phyloP scores from a whole-genome alignment of 2,113 vertebrate genomes.

The Etheostoma spectabile region DNA sequence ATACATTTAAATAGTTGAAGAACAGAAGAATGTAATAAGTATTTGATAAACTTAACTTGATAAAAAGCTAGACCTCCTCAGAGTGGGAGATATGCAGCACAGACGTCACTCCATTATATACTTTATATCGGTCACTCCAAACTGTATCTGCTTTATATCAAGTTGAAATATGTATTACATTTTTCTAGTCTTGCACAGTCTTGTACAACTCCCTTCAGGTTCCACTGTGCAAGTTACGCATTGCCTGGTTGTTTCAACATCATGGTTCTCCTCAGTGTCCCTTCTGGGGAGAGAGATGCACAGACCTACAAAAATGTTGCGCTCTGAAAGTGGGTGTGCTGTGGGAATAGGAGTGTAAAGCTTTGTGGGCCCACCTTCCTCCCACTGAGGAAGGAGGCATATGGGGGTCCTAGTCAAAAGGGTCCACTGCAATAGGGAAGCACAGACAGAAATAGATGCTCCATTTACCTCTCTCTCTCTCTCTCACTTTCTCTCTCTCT shows the following conservation, averaged over 20 bases:
- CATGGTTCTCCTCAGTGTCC: constrained; percentile 1
- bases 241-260: neutral
- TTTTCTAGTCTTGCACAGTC: neutral
- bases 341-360: constrained; percentile 22
- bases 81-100: neutral
- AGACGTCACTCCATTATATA: neutral
- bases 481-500: too few relatives aligned
- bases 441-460: constrained; percentile 1
- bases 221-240: neutral
- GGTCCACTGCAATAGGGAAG: constrained; percentile 1
- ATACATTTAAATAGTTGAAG: neutral
- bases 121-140: neutral
- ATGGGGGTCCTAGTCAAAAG: constrained; percentile 7
- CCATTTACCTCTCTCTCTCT: constrained; percentile 22
- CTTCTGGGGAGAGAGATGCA: neutral
- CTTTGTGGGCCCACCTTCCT: constrained; percentile 26
- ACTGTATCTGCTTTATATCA: constrained; percentile 1
- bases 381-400: neutral
- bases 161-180: neutral
- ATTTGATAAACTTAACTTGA: neutral
- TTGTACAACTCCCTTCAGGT: neutral
- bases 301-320: constrained; percentile 6
- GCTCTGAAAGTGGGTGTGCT: neutral
- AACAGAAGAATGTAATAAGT: neutral
- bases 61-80: neutral